Evolutionary conservation across 2,113 vertebrate species (phyloP), one percentile per base, ranked within the genome.

Genomic region (Erythrocercus mccallii): DNA sequence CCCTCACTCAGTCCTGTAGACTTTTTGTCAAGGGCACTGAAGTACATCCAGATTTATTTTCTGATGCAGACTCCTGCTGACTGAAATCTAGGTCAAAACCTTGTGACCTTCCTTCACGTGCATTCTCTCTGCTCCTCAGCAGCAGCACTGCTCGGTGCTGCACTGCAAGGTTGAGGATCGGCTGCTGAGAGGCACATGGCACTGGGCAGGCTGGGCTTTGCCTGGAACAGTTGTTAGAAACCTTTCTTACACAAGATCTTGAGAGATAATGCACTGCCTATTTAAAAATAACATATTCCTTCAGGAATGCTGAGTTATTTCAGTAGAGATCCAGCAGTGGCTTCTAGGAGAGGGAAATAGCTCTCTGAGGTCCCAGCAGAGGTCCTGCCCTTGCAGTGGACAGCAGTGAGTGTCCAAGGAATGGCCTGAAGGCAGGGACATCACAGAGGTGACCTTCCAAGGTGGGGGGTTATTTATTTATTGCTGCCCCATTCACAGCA

Each of bases 1-100:
- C 30, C 30, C 47, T 92, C 73, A 11, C 48, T 78, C 9, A 7
- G 79, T 44, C 81, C 68, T 62, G 37, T 60, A 61, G 91, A 81
- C 86, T 88, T 82, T 95, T 81, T 40, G 13, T 92, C 95, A 94
- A 96, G 81, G 68, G n/a, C 61, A 13, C 84, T 94, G 92, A 96
- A 96, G 90, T 95, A 53, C 11, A 3, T 90, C 86, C 69, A 73
- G 14, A 94, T 97, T 96, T 95, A 86, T 96, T 97, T 98, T 96
- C 87, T 90, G 79, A 88, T 85, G 77, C 83, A 85, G 72, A 60
- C 76, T 94, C 86, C 94, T 94, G 90, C 93, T 86, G 96, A 77
- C 92, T 92, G 91, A 90, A 95, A 97, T 95, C 79, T 97, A 60
- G 98, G 97, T 96, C n/a, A 31, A 70, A 97, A 77, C 91, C 73